These are phyloP conservation scores for Columba livia DNA, from an alignment of 2,113 vertebrate genomes.

Conservation along the genomic window DNA sequence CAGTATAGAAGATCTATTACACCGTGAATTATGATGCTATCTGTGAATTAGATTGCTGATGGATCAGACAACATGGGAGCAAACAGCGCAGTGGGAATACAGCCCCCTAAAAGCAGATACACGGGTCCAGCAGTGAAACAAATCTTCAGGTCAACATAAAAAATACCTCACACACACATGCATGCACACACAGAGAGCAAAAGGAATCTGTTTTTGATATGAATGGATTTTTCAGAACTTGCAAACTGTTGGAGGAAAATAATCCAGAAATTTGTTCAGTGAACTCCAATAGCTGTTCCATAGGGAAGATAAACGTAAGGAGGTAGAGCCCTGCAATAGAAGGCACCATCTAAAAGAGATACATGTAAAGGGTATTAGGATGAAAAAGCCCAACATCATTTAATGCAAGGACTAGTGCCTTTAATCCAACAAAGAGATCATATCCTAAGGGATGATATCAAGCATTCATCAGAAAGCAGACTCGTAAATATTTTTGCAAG, in stretches of 20 bases:
- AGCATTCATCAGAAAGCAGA: constrained; percentile 54
- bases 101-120: neutral
- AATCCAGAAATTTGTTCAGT: constrained; percentile 21
- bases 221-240: constrained; percentile 55
- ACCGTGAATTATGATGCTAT: constrained; percentile 10
- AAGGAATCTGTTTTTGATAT: constrained; percentile 22
- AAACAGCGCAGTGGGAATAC: neutral
- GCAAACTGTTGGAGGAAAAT: constrained; percentile 41
- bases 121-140: neutral
- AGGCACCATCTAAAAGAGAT: constrained; percentile 23
- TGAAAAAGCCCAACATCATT: constrained; percentile 25
- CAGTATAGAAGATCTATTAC: neutral
- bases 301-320: constrained; percentile 38
- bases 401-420: constrained; percentile 32
- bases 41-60: neutral
- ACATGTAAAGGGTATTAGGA: constrained; percentile 35
- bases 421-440: constrained; percentile 67
- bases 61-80: constrained; percentile 13
- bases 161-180: neutral
- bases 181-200: rapidly evolving
- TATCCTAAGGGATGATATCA: constrained; percentile 56
- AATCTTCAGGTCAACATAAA: constrained; percentile 46
- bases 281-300: constrained; percentile 31
- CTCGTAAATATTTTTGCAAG: constrained; percentile 56
- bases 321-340: neutral